Evolutionary conservation across 2,113 vertebrate species (phyloP).

Genomic region (Numenius arquata): DNA sequence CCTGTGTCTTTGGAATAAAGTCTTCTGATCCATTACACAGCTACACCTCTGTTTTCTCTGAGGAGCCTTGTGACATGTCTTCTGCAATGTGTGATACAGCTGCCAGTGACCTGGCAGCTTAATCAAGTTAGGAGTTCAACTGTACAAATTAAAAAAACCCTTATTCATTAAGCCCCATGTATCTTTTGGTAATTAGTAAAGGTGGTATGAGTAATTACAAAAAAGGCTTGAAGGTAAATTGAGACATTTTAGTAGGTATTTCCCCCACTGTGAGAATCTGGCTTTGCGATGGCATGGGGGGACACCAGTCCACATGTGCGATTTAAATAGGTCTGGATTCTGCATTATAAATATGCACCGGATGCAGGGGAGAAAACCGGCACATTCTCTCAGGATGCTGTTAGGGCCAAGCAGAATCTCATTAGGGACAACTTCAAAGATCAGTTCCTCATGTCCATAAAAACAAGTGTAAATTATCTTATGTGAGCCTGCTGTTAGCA

Average conservation of each 20-base stretch:
- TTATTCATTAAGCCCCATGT: background rate
- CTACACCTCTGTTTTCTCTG: background rate
- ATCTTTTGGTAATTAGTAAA: background rate
- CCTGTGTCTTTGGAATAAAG: background rate
- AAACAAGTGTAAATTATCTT: slow-evolving; percentile 86
- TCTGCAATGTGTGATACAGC: background rate
- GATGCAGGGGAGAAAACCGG: slow-evolving; percentile 71
- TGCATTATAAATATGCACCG: slow-evolving; percentile 73
- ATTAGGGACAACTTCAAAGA: slow-evolving; percentile 84
- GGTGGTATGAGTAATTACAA: background rate
- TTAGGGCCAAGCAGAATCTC: slow-evolving; percentile 81
- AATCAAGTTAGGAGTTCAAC: background rate
- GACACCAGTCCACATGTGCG: slow-evolving; percentile 46
- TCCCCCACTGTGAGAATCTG: slow-evolving; percentile 1
- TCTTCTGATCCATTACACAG: background rate
- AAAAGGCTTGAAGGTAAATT: background rate
- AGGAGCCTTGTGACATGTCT: background rate
- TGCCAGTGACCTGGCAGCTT: background rate
- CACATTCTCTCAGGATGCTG: slow-evolving; percentile 77
- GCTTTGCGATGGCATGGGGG: background rate
- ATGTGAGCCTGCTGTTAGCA: slow-evolving; percentile 79
- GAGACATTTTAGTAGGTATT: background rate
- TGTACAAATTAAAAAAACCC: background rate
- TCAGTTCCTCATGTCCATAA: slow-evolving; percentile 79
- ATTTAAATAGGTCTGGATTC: slow-evolving; percentile 67